Conservation (phyloP, 2,113 vertebrate genomes). For the Pseudopodoces humilis region DNA sequence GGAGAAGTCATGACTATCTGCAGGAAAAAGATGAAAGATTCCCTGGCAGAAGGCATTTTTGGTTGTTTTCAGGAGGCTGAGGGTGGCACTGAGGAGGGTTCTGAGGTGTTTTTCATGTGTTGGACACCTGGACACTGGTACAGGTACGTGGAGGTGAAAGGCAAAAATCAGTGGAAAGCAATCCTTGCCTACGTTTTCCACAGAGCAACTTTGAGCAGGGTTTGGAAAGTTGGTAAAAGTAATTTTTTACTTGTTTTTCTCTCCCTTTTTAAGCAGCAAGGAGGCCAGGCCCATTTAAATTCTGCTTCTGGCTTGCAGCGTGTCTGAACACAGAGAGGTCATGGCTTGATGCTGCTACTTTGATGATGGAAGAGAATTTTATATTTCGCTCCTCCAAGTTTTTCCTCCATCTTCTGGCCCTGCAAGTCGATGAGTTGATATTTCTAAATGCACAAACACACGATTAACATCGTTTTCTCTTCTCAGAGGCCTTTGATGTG, state of each 20-base stretch:
- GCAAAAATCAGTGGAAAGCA: background rate
- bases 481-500: background rate
- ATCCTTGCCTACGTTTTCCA: background rate
- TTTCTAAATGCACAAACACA: background rate
- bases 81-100: background rate
- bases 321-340: background rate
- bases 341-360: background rate
- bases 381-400: background rate
- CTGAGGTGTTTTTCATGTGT: background rate
- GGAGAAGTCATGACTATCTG: background rate
- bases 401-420: background rate
- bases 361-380: slow-evolving; percentile 18
- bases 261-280: background rate
- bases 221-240: background rate
- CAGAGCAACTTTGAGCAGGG: background rate
- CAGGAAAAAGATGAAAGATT: background rate
- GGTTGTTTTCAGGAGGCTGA: background rate
- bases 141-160: accelerated
- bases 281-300: background rate
- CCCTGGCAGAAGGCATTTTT: too few species aligned
- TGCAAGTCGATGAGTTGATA: background rate
- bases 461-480: background rate
- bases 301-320: background rate
- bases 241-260: background rate
- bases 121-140: background rate